Evolutionary conservation across 2,113 vertebrate species (phyloP).

Genomic region (Anarhynchus alexandrinus): DNA sequence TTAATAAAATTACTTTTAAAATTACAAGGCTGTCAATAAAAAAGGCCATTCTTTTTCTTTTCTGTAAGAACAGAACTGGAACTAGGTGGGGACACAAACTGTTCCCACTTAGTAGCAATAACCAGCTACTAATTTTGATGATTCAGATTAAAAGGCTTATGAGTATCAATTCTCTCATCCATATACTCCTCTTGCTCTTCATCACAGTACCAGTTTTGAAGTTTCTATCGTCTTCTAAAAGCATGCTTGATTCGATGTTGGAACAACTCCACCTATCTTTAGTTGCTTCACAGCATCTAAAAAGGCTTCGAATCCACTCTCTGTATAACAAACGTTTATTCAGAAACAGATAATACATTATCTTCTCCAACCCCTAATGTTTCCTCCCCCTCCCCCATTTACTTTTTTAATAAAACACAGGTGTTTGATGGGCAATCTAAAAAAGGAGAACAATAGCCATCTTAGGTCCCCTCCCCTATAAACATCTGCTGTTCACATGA

Average conservation of each 20-base stretch:
- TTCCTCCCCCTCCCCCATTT: background rate
- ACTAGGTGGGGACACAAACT: background rate
- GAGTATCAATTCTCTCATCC: background rate
- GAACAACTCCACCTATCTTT: background rate
- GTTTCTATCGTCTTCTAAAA: background rate
- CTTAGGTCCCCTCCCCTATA: background rate
- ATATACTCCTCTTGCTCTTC: background rate
- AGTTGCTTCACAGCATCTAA: background rate
- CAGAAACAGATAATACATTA: conserved; percentile 72
- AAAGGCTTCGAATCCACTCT: conserved; percentile 47
- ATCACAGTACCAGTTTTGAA: background rate
- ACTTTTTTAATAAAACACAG: conserved; percentile 21
- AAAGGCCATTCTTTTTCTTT: background rate
- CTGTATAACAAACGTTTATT: conserved; percentile 81
- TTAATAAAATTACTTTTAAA: background rate
- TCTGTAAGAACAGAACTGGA: background rate
- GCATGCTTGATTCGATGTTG: fast-evolving
- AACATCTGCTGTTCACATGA: background rate
- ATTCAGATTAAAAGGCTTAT: background rate
- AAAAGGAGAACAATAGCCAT: conserved; percentile 31
- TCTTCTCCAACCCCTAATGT: conserved; percentile 9
- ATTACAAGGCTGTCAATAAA: background rate
- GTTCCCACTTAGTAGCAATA: background rate
- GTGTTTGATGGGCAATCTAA: conserved; percentile 20
- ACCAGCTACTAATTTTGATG: background rate